Conservation (phyloP, 2,888 invertebrate genomes). For the Dioctria linearis region DNA sequence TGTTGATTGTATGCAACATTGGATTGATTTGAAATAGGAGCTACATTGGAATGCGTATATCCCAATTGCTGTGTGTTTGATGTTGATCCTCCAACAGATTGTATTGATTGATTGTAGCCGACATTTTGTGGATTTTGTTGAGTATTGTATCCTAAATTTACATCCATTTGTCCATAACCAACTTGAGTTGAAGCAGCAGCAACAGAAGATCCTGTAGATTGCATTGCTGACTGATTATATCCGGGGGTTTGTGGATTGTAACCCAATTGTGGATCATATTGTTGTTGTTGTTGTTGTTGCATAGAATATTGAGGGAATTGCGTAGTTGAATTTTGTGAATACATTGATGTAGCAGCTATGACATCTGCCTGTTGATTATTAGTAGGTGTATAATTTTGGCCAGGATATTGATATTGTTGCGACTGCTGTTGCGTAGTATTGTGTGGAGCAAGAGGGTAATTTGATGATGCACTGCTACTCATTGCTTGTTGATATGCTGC, state of each 20-base stretch:
- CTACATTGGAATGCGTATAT: background rate
- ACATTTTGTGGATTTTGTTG: background rate
- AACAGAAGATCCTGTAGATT: constrained; percentile 47
- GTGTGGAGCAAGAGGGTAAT: background rate
- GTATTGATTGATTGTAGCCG: constrained; percentile 24
- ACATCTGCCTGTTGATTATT: too few relatives aligned
- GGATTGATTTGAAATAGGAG: constrained; percentile 40
- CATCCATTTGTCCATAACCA: background rate
- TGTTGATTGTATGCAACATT: constrained; percentile 39
- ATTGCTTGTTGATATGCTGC: background rate
- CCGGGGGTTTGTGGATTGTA: constrained; percentile 59
- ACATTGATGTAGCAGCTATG: background rate
- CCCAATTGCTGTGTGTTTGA: background rate
- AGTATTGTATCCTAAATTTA: background rate
- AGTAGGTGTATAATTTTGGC: background rate
- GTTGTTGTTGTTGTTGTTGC: background rate
- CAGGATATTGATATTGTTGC: background rate
- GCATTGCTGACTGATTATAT: constrained; percentile 56
- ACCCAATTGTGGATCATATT: constrained; percentile 63
- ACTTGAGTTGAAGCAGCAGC: background rate
- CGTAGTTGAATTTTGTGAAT: background rate
- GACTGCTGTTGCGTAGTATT: constrained; percentile 14
- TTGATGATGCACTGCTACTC: background rate
- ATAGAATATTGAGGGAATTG: background rate
- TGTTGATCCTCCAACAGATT: constrained; percentile 60